Conservation (phyloP, 2,113 vertebrate genomes). For the Arenaria interpres region DNA sequence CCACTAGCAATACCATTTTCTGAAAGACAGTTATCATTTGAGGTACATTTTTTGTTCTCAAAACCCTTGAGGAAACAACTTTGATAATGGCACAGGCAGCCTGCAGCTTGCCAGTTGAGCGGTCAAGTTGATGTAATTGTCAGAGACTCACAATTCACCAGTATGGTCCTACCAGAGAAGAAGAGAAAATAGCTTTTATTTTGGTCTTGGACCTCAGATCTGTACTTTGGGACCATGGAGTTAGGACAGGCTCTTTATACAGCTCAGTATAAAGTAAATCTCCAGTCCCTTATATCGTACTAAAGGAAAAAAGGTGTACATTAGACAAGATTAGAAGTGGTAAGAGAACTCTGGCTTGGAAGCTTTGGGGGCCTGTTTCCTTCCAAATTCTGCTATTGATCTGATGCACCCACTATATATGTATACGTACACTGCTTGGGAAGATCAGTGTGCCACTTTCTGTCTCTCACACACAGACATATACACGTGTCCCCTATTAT, state of each 20-base stretch:
- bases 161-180: not conserved
- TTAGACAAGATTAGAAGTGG: not conserved
- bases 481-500: not conserved
- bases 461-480: not conserved
- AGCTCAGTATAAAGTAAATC: not conserved
- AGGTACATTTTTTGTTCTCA: not conserved
- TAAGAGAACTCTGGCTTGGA: not conserved
- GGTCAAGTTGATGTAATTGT: not conserved
- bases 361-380: not conserved
- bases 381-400: not conserved
- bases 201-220: not conserved
- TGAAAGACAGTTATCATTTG: not conserved
- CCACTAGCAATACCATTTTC: not conserved
- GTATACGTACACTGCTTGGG: not conserved
- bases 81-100: not conserved
- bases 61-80: not conserved
- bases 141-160: not conserved
- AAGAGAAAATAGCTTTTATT: not conserved
- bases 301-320: not conserved
- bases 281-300: not conserved
- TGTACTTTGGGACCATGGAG: not conserved
- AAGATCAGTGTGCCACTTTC: not conserved
- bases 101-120: not conserved
- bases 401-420: not conserved
- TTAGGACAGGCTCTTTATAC: not conserved